Evolutionary conservation across 2,797 vertebrate species (phyloP).

Genomic region (Chelmon rostratus): DNA sequence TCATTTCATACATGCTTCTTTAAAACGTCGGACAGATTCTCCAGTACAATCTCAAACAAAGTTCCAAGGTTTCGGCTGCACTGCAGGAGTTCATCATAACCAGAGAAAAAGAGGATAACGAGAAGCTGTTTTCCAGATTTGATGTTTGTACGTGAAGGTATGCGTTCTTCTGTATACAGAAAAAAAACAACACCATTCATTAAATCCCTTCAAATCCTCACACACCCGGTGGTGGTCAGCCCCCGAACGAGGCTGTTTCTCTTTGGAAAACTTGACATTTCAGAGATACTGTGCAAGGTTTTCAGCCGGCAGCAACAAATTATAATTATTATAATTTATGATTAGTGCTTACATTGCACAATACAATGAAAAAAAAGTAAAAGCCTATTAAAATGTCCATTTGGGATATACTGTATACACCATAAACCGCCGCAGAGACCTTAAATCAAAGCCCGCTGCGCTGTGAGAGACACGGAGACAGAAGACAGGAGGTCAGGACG

Average conservation of each 20-base stretch:
- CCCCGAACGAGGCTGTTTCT: constrained; percentile 33
- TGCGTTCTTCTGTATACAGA: not conserved
- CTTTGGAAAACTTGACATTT: constrained; percentile 70
- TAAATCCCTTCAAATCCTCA: constrained; percentile 24
- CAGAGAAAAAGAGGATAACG: not conserved
- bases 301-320: constrained; percentile 72
- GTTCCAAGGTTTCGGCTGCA: not conserved
- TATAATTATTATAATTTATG: constrained; percentile 77
- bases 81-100: not conserved
- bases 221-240: constrained; percentile 21
- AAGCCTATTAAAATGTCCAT: constrained; percentile 77
- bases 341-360: constrained; percentile 77
- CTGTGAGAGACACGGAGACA: constrained; percentile 51
- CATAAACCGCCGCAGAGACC: constrained; percentile 69
- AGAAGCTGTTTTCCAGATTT: constrained; percentile 14
- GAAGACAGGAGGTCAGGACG: constrained; percentile 64
- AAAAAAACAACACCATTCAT: not conserved
- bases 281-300: constrained; percentile 48
- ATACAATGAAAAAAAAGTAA: constrained; percentile 61
- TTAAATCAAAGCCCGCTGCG: constrained; percentile 71
- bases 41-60: not conserved
- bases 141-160: constrained; percentile 10
- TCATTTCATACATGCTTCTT: not conserved
- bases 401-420: constrained; percentile 68
- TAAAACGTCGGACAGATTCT: not conserved